Evolutionary conservation across 2,797 vertebrate genomes (phyloP), one percentile per base, ranked within the genome.

Genomic region (Pitangus sulphuratus): DNA sequence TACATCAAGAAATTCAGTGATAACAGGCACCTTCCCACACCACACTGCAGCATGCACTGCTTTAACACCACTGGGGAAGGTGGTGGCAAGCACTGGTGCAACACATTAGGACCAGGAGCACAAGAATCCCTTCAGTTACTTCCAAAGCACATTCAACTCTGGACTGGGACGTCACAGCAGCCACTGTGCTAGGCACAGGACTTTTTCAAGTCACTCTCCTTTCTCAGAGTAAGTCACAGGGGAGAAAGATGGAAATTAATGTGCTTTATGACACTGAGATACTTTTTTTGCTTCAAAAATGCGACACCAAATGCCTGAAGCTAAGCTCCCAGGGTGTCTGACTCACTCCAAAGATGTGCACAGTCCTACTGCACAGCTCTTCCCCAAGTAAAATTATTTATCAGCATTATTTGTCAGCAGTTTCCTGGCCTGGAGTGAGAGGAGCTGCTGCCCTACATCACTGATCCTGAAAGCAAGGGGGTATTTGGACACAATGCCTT

Each of bases 171-270:
- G 2, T 76, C 50, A 84, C 37, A 57, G 58, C 54, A 92, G 35
- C 44, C 26, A 4, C 64, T 2, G 2, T 2, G 12, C 53, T n/a
- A 35, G 4, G 31, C 44, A 60, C 2, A 72, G 62, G 47, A 87
- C 10, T 11, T 65, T 47, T 65, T 65, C 42, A 76, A 83, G 65
- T 64, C 50, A 88, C 37, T 94, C 58, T 89, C 56, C 25, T 87
- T 87, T 87, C 88, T 93, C 88, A 82, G 74, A 87, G 22, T 79
- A 93, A 94, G 77, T 87, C 90, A 87, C 15, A 56, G 58, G 57
- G 79, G 48, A 33, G 13, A 64, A 92, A 39, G 42, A 66, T 53
- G 72, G 56, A 83, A 91, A 90, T 81, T 25, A 71, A 61, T 15
- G 30, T 24, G 31, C 45, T 89, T 3, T 25, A 37, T 1, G 6